A percentile compares a stretch with the other conserved stretches of the same genome.
Evolutionary conservation across 2,113 vertebrate genomes (phyloP).

Genomic region (Salvelinus sp.): DNA sequence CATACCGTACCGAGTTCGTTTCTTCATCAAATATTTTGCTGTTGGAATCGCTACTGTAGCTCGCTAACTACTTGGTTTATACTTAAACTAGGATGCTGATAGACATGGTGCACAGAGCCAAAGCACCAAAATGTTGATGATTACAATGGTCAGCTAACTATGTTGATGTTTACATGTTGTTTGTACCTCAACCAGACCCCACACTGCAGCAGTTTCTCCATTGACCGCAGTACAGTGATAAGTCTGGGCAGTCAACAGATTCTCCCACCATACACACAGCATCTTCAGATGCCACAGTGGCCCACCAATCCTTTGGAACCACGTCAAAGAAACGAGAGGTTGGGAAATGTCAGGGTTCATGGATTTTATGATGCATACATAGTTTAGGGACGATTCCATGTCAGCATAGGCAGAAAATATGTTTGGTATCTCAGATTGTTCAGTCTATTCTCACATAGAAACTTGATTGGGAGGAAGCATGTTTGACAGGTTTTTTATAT

Average conservation of each 20-base stretch:
- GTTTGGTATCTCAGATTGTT: no score
- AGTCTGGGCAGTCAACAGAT: constrained; percentile 49
- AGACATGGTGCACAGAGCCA: no score
- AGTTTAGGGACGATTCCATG: no score
- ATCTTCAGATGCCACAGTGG: constrained; percentile 42
- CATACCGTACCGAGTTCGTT: not conserved
- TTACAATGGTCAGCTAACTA: no score
- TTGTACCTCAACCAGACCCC: constrained; percentile 30
- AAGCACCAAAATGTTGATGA: no score
- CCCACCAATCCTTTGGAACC: constrained; percentile 22
- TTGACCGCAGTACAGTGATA: constrained; percentile 53
- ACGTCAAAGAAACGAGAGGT: constrained; percentile 53
- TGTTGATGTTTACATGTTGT: not conserved
- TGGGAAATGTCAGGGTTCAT: not conserved
- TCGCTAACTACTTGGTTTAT: no score
- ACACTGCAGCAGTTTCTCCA: constrained; percentile 61
- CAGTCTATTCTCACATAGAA: no score
- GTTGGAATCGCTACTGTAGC: no score
- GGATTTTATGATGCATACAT: not conserved
- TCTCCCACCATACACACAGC: constrained; percentile 24
- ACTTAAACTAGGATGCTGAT: no score
- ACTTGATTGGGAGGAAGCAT: no score
- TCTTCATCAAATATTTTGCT: not conserved
- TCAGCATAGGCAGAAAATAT: no score
- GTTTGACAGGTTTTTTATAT: no score